Base-by-base conservation (phyloP, 2,113 vertebrate species). In the Ammodytes dubius region DNA sequence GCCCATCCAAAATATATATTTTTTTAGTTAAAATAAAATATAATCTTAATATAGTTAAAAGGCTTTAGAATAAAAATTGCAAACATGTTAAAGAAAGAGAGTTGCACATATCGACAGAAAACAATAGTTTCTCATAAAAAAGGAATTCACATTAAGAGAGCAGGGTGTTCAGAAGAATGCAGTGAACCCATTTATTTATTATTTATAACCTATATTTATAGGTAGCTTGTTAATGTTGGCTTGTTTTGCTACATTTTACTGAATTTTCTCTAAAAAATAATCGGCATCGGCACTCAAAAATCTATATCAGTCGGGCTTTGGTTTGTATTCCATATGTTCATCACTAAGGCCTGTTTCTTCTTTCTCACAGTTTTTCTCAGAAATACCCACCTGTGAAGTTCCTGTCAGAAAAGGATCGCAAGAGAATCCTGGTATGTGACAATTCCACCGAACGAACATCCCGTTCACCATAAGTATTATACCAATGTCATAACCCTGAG, bases 321-420 rank as follows among this genome's bases (percentile, higher is more conserved):
- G 27, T 27, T 27, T 27, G 27, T 27, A 27, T 27, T 27, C 4
- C 13, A 52, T 35, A 66, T 77, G 2, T 56, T 67, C 13, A 19
- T 53, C 13, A 46, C 37, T 66, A 42, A 83, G 3, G 1, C 7
- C 3, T 83, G 67, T 50, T 2, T 85, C 10, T 81, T 77, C 13
- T 87, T 52, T 67, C 45, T 85, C 79, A 4, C 93, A 99, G 98
- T 93, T 96, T 99, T 88, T 98, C 95, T 61, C 97, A 99, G 94
- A 99, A 99, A 92, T 99, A 99, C 58, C 98, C 98, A 6, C 98
- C 98, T 0, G 98, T 99, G 83, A 99, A 99, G 92, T 99, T 99
- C 94, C 95, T 99, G 57, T 99, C 98, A 4, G 98, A 99, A 93
- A 99, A 99, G 90, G 98, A 99, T 89, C 96, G 98, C 65, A 99